Base-by-base conservation (phyloP, 2,797 vertebrate genomes). In the Microctenopoma steveboyesi region DNA sequence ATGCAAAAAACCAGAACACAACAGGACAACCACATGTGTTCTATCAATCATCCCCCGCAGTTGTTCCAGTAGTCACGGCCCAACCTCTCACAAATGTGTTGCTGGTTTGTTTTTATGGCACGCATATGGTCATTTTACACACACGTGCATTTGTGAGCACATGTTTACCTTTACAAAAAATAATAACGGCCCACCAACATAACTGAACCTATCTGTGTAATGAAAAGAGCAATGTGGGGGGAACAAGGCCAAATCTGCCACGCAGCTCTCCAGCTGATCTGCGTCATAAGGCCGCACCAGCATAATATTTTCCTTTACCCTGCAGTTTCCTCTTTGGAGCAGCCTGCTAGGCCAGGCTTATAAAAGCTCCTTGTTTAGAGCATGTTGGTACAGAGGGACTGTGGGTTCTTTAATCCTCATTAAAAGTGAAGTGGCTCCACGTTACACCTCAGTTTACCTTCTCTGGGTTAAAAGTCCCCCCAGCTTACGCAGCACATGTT, bases 261-360 rank as follows among this genome's bases (percentile, higher is more conserved):
- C 27, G 3, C 76, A 81, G 27, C 71, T 83, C 61, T 51, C 70
- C 81, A 83, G 78, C 83, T 84, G 87, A 58, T 64, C 60, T 74
- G 64, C 50, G 64, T 84, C 81, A 84, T 75, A 27, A 50, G 55
- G 75, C 76, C 18, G 4, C 78, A 64, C 25, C 67, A 74, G 83
- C 76, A 73, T 70, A 78, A 89, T 83, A 79, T 90, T 92, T 90
- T 76, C 89, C 89, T 86, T 85, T 59, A 75, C 49, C 72, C 79
- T 53, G 79, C 72, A 77, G 68, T 90, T 90, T 87, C 73, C 82
- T 74, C 78, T 83, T 80, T 70, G 45, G 74, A 81, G 50, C 22
- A 67, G 59, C 58, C 59, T 42, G 59, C 61, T 46, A 37, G 37
- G 45, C 61, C 50, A 3, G 49, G 40, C 43, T 46, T 64, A 64